A percentile compares a stretch with the other conserved stretches of the same genome.
These are phyloP conservation scores for Spilogale gracilis DNA, from an alignment of 2,113 vertebrate genomes.

Conservation along the genomic window DNA sequence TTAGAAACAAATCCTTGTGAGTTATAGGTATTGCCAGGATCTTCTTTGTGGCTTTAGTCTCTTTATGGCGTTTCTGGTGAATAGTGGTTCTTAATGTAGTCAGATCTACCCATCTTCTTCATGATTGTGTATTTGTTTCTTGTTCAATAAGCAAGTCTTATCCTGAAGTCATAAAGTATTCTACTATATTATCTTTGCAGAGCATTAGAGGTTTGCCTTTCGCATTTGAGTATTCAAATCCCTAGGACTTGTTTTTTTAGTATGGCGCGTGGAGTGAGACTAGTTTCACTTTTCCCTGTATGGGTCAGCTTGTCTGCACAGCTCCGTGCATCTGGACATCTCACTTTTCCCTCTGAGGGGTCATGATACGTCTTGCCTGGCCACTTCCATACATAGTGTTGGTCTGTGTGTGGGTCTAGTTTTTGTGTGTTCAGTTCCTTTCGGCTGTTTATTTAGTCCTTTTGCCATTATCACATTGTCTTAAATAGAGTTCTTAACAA, in stretches of 20 bases:
- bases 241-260: background rate
- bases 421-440: background rate
- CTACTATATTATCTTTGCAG: background rate
- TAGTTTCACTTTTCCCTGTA: background rate
- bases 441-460: background rate
- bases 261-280: rapidly evolving
- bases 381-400: background rate
- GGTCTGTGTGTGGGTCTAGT: background rate
- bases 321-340: background rate
- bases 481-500: constrained; percentile 34
- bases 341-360: background rate
- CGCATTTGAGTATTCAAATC: background rate
- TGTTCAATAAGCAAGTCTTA: background rate
- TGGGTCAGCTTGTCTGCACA: background rate
- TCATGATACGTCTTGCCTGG: rapidly evolving
- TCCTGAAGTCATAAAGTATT: background rate
- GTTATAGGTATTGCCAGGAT: background rate
- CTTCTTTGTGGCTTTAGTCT: background rate
- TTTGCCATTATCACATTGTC: background rate
- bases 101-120: background rate
- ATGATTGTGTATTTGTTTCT: background rate
- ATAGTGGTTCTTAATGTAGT: background rate
- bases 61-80: background rate
- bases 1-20: constrained; percentile 31
- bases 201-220: background rate